phyloP scores from a whole-genome alignment of 2,113 vertebrate species.

The Octodon degus region DNA sequence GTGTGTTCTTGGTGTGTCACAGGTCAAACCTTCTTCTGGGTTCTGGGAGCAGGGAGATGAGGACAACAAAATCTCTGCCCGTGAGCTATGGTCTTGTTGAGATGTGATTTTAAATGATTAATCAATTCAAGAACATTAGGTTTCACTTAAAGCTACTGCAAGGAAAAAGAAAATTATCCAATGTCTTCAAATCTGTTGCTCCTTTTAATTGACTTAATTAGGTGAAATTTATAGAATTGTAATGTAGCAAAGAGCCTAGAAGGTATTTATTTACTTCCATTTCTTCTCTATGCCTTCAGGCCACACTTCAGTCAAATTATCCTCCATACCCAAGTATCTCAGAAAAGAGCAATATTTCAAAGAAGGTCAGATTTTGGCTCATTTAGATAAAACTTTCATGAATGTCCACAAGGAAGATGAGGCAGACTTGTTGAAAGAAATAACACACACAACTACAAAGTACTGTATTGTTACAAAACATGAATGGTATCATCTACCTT shows the following conservation, averaged over 20 bases:
- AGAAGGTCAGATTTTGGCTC: not conserved
- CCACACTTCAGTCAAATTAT: constrained; percentile 14
- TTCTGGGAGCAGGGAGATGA: not conserved
- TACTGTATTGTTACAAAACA: not conserved
- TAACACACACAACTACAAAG: not conserved
- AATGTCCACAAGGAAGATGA: not conserved
- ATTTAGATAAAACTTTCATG: constrained; percentile 17
- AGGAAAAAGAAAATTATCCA: constrained; percentile 70
- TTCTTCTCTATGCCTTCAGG: constrained; percentile 51
- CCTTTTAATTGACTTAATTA: constrained; percentile 79
- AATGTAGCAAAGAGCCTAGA: constrained; percentile 55
- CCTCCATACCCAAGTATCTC: constrained; percentile 12
- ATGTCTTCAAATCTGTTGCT: constrained; percentile 72
- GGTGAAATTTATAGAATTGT: constrained; percentile 68
- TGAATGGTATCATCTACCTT: not conserved
- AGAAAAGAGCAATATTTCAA: constrained; percentile 13
- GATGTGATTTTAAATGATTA: constrained; percentile 54
- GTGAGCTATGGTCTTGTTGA: constrained; percentile 47
- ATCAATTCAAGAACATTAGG: constrained; percentile 66
- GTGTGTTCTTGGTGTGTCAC: not conserved
- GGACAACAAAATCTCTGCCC: constrained; percentile 22
- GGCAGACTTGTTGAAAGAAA: not conserved
- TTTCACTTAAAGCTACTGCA: constrained; percentile 72
- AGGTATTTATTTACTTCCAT: constrained; percentile 62
- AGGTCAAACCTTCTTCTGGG: not conserved